A percentile compares a stretch with the other conserved stretches of the same genome.
phyloP scores from a whole-genome alignment of 2,113 vertebrate genomes.

The Chunga burmeisteri region DNA sequence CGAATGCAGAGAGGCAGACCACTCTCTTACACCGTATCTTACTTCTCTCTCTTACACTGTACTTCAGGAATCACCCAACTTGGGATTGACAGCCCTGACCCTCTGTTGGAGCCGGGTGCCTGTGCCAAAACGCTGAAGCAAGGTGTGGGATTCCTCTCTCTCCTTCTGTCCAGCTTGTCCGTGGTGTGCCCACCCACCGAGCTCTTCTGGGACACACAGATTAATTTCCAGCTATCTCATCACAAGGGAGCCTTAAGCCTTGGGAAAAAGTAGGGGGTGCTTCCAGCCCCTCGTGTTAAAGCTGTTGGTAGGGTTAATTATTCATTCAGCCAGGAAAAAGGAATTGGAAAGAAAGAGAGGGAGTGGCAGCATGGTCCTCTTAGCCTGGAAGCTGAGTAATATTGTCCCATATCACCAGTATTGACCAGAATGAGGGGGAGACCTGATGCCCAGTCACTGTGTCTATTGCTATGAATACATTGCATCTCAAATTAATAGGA shows the following conservation, averaged over 20 bases:
- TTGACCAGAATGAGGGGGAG: background rate
- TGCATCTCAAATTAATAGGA: background rate
- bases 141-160: background rate
- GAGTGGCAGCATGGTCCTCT: background rate
- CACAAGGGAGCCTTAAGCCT: background rate
- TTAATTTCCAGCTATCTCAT: background rate
- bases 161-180: background rate
- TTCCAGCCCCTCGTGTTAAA: background rate
- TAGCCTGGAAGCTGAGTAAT: background rate
- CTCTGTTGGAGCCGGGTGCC: background rate
- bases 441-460: background rate
- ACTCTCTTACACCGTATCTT: background rate
- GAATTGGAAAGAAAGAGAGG: background rate
- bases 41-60: background rate
- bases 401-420: background rate
- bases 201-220: background rate
- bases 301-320: background rate
- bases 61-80: background rate
- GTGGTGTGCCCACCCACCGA: accelerated
- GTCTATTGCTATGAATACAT: background rate
- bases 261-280: background rate
- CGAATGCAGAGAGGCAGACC: background rate
- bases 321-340: background rate
- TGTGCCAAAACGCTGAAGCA: background rate
- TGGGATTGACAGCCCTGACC: background rate